phyloP scores from a whole-genome alignment of 2,113 vertebrate species.

The Peucedramus taeniatus region DNA sequence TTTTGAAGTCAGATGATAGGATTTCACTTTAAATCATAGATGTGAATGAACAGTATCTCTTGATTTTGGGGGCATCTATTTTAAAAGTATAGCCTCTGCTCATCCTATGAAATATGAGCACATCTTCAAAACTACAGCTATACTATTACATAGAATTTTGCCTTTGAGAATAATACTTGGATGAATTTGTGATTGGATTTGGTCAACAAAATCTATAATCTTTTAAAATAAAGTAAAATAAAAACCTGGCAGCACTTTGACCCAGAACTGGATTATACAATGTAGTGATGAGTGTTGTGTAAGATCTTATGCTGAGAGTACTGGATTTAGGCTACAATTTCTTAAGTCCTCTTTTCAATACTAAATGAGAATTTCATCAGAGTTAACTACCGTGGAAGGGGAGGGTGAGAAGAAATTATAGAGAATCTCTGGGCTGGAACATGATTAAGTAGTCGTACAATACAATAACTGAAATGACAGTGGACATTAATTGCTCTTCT shows the following conservation, averaged over 20 bases:
- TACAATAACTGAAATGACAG: neutral
- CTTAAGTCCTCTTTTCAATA: neutral
- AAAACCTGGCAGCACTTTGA: neutral
- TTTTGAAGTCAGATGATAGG: neutral
- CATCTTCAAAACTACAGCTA: neutral
- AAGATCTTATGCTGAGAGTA: neutral
- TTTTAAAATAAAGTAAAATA: neutral
- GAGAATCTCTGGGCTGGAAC: constrained; percentile 18
- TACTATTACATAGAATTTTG: neutral
- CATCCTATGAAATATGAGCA: neutral
- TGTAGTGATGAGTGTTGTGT: neutral
- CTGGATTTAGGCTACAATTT: neutral
- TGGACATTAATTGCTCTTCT: constrained; percentile 1
- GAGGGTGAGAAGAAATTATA: neutral
- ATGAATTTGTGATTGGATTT: neutral
- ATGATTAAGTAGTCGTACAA: constrained; percentile 19
- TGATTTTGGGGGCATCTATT: neutral
- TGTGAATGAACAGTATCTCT: neutral
- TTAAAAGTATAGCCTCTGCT: neutral
- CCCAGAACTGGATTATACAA: neutral
- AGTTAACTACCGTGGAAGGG: neutral
- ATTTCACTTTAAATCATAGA: neutral
- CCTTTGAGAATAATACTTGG: neutral
- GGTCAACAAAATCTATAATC: neutral
- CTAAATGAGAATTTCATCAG: neutral